phyloP scores from a whole-genome alignment of 2,113 vertebrate species.

The Dinomys branickii region DNA sequence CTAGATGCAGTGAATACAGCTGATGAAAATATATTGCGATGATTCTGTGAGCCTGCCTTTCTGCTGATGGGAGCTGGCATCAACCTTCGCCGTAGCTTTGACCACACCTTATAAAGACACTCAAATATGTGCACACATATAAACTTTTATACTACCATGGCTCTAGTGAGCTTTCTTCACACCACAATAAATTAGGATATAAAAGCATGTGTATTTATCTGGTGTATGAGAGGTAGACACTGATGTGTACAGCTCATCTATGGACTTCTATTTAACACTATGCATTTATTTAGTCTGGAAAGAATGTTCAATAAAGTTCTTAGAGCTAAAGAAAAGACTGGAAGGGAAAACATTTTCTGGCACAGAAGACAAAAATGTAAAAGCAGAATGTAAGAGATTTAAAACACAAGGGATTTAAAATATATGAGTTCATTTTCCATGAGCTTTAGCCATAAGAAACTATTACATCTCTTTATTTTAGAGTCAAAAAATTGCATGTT shows the following conservation, averaged over 20 bases:
- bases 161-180: neutral
- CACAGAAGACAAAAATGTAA: slow-evolving; percentile 23
- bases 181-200: neutral
- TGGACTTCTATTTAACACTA: neutral
- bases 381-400: slow-evolving; percentile 30
- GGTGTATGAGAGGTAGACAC: neutral
- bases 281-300: neutral
- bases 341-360: neutral
- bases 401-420: slow-evolving; percentile 54
- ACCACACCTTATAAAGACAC: neutral
- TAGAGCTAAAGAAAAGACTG: neutral
- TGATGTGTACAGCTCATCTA: neutral
- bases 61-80: neutral
- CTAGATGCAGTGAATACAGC: neutral
- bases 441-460: slow-evolving; percentile 50
- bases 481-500: slow-evolving; percentile 17
- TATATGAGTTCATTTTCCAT: slow-evolving; percentile 58
- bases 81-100: neutral
- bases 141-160: neutral
- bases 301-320: slow-evolving; percentile 33
- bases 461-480: slow-evolving; percentile 39
- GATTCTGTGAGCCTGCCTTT: neutral
- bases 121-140: neutral
- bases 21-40: neutral
- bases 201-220: neutral